Percentiles rank a stretch among this genome's conserved stretches.
Conservation (phyloP, 2,113 vertebrate species). For the Dromaius novaehollandiae region DNA sequence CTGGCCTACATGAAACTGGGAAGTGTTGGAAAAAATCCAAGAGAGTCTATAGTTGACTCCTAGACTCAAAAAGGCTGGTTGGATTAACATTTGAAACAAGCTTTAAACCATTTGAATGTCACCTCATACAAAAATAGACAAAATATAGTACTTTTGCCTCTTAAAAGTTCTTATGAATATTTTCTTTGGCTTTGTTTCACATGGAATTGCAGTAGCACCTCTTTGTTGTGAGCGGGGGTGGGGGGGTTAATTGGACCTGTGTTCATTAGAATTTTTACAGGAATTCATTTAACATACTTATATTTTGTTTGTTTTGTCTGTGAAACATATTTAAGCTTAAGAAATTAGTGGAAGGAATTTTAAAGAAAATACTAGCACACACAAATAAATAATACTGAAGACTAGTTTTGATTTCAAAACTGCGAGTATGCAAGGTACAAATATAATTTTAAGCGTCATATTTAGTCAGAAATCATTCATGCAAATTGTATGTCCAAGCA, state of each 20-base stretch:
- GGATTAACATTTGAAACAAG: background rate
- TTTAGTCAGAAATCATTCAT: background rate
- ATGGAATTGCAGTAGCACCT: background rate
- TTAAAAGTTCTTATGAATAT: background rate
- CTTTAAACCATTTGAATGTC: background rate
- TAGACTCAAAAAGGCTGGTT: background rate
- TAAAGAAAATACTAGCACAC: background rate
- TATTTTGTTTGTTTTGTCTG: background rate
- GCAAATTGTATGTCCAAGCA: background rate
- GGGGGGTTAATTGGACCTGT: background rate
- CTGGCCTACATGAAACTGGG: background rate
- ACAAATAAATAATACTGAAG: background rate
- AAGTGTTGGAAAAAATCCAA: background rate
- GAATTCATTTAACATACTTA: background rate
- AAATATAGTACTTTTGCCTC: background rate
- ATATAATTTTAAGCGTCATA: background rate
- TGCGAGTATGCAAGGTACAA: background rate
- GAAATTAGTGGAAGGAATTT: background rate
- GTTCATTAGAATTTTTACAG: background rate
- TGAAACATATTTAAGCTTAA: background rate
- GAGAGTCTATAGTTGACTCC: background rate
- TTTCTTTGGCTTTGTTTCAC: background rate
- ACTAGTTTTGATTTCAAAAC: background rate
- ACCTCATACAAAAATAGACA: background rate
- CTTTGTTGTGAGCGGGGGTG: fast-evolving